Percentiles rank a stretch among this genome's conserved stretches.
These are phyloP conservation scores for Silurus lanzhouensis DNA, from an alignment of 2,797 vertebrate genomes.

Conservation along the genomic window DNA sequence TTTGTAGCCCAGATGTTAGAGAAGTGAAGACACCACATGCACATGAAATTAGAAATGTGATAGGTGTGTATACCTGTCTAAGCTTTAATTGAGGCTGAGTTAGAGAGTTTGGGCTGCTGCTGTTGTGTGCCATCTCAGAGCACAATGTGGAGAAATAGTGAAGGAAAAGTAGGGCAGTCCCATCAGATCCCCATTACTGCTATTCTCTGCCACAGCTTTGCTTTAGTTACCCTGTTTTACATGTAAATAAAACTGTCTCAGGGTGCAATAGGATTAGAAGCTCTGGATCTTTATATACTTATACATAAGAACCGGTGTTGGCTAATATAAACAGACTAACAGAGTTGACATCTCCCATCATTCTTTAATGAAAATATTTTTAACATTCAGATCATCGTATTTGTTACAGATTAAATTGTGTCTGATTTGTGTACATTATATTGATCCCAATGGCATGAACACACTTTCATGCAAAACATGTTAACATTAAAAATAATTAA, in stretches of 20 bases:
- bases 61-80: not conserved
- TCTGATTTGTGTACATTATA: not conserved
- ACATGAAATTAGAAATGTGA: not conserved
- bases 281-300: not conserved
- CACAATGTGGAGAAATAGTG: slow-evolving; percentile 31
- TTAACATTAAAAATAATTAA: too few species aligned
- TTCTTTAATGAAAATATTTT: not conserved
- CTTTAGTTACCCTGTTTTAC: slow-evolving; percentile 36
- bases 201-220: slow-evolving; percentile 24
- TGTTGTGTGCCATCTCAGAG: slow-evolving; percentile 26
- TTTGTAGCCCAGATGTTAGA: not conserved
- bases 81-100: not conserved
- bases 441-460: not conserved
- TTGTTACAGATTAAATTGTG: not conserved
- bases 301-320: not conserved
- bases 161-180: slow-evolving; percentile 41
- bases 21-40: not conserved
- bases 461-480: not conserved
- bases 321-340: not conserved
- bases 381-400: not conserved
- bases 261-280: not conserved
- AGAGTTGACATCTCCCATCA: not conserved
- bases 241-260: slow-evolving; percentile 42
- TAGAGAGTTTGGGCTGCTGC: slow-evolving; percentile 8
- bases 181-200: slow-evolving; percentile 17